Conservation (phyloP, 2,888 invertebrate genomes). For the Drosophila cracens region DNA sequence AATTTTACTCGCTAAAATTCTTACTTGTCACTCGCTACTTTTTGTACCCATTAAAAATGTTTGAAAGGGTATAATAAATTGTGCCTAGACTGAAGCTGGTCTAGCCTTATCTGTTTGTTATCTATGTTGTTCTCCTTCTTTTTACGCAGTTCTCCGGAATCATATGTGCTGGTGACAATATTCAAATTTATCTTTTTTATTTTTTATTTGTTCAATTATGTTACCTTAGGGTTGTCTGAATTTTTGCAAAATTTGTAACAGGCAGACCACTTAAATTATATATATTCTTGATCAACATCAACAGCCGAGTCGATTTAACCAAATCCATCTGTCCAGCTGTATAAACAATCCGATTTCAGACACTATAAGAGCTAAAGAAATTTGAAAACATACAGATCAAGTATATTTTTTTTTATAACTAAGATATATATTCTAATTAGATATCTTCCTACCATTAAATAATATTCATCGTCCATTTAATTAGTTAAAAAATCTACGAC, state of each 20-base stretch:
- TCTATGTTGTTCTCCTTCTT: neutral
- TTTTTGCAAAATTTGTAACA: neutral
- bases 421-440: neutral
- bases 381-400: neutral
- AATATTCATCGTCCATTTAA: neutral
- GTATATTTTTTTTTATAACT: neutral
- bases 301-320: no score
- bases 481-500: neutral
- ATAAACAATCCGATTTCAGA: neutral
- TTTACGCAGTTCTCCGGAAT: neutral
- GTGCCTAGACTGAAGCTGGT: neutral
- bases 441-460: neutral
- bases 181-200: neutral
- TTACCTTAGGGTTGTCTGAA: neutral
- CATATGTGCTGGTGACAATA: neutral
- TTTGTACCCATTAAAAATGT: slow-evolving; percentile 5
- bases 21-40: slow-evolving; percentile 5
- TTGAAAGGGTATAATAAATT: neutral
- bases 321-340: neutral
- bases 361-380: neutral
- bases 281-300: neutral
- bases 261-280: neutral
- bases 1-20: slow-evolving; percentile 15
- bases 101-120: neutral
- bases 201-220: neutral